Conservation (phyloP, 2,113 vertebrate genomes). For the Salvelinus sp. region DNA sequence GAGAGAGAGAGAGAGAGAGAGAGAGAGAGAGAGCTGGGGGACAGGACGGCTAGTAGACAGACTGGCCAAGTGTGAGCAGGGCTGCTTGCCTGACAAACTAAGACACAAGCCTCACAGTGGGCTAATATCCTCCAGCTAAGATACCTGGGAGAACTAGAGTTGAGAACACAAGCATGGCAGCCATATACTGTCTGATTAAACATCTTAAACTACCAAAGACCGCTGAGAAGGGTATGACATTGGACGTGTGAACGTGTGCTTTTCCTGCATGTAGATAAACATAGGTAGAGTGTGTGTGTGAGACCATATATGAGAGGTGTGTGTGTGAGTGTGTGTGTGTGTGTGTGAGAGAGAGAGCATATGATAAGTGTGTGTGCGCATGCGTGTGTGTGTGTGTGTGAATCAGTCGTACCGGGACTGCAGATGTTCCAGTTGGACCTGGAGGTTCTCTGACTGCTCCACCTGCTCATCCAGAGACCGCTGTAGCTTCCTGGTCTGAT, state of each 20-base stretch:
- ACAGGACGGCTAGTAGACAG: constrained; percentile 6
- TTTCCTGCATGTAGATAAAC: neutral
- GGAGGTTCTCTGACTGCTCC: constrained; percentile 86
- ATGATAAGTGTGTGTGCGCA: constrained; percentile 17
- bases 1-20: constrained; percentile 13
- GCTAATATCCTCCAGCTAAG: constrained; percentile 1
- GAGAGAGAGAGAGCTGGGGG: constrained; percentile 15
- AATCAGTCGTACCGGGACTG: constrained; percentile 80
- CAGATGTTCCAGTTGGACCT: constrained; percentile 88
- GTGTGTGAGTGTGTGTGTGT: neutral
- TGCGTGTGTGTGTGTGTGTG: neutral
- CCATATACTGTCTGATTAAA: constrained; percentile 13
- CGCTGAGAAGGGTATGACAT: neutral
- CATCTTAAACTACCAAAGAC: neutral
- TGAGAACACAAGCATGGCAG: constrained; percentile 1
- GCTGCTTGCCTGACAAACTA: neutral
- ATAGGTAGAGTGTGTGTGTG: neutral
- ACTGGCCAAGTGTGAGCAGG: neutral
- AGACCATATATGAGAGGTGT: neutral
- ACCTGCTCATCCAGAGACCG: constrained; percentile 90
- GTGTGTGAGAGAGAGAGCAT: constrained; percentile 15
- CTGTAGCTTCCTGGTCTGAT: constrained; percentile 87
- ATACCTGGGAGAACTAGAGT: neutral
- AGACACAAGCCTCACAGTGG: constrained; percentile 5
- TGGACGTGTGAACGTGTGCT: neutral